Conservation (phyloP, 2,797 vertebrate species). For the Emydoidea blandingii region DNA sequence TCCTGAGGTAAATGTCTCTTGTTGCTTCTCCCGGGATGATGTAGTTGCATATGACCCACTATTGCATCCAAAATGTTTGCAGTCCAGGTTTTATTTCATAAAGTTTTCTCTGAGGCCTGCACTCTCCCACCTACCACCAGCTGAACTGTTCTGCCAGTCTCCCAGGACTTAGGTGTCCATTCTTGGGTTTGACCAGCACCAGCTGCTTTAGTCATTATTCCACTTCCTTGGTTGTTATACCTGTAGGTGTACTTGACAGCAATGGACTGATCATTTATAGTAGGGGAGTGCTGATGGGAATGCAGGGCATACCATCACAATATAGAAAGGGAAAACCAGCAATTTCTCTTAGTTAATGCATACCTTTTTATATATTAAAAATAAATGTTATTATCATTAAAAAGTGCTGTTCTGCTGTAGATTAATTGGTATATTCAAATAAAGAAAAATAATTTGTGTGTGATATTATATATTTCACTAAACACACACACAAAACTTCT, state of each 20-base stretch:
- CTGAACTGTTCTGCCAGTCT: not conserved
- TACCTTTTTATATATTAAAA: not conserved
- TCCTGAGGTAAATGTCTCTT: no score
- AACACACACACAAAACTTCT: not conserved
- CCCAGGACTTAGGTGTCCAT: not conserved
- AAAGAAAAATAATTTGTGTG: not conserved
- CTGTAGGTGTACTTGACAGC: not conserved
- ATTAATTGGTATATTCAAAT: not conserved
- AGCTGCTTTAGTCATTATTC: not conserved
- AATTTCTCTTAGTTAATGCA: not conserved
- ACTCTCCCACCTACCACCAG: not conserved
- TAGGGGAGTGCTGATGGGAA: not conserved
- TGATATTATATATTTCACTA: not conserved
- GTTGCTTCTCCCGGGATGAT: not conserved
- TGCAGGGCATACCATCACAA: not conserved
- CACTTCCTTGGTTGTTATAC: not conserved
- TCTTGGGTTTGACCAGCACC: accelerated
- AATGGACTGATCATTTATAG: not conserved
- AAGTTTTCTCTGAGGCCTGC: not conserved
- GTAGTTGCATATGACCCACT: not conserved
- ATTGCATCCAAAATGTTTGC: not conserved
- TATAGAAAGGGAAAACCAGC: not conserved
- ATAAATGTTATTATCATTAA: not conserved
- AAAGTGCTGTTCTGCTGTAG: not conserved
- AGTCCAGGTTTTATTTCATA: not conserved